Evolutionary conservation across 2,888 invertebrate genomes (phyloP).

Genomic region (Lordiphosa andalusiaca): DNA sequence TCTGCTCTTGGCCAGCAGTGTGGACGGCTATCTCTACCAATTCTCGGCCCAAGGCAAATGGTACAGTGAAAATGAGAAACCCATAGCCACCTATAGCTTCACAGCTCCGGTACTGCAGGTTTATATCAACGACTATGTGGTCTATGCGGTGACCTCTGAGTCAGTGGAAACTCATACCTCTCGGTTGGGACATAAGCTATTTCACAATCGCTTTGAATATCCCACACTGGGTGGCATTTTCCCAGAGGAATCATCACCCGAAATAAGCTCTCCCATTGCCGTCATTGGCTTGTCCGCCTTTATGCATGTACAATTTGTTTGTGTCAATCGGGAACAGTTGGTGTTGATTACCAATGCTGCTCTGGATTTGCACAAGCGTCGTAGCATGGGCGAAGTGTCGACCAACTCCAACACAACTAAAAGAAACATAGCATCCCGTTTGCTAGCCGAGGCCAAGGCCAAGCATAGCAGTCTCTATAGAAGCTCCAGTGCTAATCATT

Average conservation of each 20-base stretch:
- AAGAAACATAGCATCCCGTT: conserved; percentile 73
- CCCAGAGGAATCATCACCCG: conserved; percentile 78
- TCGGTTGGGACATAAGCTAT: conserved; percentile 84
- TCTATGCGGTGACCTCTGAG: conserved; percentile 88
- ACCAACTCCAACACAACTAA: conserved; percentile 55
- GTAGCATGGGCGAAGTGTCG: conserved; percentile 46
- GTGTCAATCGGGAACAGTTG: conserved; percentile 76
- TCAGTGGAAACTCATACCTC: conserved; percentile 89
- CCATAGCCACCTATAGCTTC: conserved; percentile 86
- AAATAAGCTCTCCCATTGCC: conserved; percentile 77
- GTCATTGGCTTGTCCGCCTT: conserved; percentile 78
- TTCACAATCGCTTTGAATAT: conserved; percentile 81
- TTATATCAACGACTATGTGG: conserved; percentile 84
- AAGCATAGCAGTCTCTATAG: conserved; percentile 70
- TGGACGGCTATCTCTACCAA: conserved; percentile 88
- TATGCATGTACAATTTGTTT: conserved; percentile 78
- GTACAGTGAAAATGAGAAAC: conserved; percentile 81
- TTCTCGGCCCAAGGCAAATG: conserved; percentile 82
- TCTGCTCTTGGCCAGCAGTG: conserved; percentile 79
- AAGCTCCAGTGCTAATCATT: conserved; percentile 49
- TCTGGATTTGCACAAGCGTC: conserved; percentile 50
- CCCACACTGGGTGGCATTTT: conserved; percentile 76
- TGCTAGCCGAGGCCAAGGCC: conserved; percentile 76
- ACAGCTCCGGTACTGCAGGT: conserved; percentile 86
- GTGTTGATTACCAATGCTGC: conserved; percentile 77